A percentile compares a stretch with the other conserved stretches of the same genome.
Evolutionary conservation across 30 jellyfish, hydroid and myxozoan genomes (phyloP).

Genomic region (Pelagia noctiluca): DNA sequence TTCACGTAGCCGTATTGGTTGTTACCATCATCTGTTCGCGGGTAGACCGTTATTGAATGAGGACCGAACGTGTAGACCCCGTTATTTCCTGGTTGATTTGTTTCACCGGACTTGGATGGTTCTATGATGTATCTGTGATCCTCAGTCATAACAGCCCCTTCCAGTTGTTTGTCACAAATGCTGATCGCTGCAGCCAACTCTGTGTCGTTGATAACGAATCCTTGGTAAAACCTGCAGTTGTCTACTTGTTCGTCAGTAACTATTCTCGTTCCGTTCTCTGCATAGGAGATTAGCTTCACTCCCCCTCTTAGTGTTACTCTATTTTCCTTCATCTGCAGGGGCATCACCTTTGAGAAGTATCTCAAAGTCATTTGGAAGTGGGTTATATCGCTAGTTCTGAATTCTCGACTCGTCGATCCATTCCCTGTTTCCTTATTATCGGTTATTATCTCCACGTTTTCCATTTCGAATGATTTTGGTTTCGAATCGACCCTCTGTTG

Average conservation of each 20-base stretch:
- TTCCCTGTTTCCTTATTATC: not conserved
- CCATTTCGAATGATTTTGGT: conserved; percentile 14
- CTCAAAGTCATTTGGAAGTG: conserved; percentile 11
- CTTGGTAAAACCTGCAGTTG: conserved; percentile 55
- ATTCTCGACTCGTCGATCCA: not conserved
- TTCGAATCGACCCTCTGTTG: not conserved
- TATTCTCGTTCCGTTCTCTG: conserved; percentile 24
- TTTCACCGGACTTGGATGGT: conserved; percentile 12
- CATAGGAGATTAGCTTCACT: conserved; percentile 48
- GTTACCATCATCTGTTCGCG: not conserved
- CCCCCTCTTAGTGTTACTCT: conserved; percentile 23
- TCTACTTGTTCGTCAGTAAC: conserved; percentile 22
- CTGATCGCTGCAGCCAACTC: conserved; percentile 39
- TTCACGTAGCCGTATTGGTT: conserved; percentile 8
- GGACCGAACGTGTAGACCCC: conserved; percentile 44
- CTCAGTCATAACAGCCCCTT: conserved; percentile 34
- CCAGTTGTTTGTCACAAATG: conserved; percentile 41
- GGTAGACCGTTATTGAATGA: conserved; percentile 16
- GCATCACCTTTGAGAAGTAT: conserved; percentile 10
- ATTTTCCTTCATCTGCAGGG: conserved; percentile 18
- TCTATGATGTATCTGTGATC: conserved; percentile 10
- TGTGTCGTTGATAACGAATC: conserved; percentile 13
- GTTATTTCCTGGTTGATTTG: not conserved
- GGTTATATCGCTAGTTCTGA: not conserved
- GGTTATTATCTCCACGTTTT: not conserved